Base-by-base conservation (phyloP, 2,113 vertebrate species). In the Spilogale gracilis region DNA sequence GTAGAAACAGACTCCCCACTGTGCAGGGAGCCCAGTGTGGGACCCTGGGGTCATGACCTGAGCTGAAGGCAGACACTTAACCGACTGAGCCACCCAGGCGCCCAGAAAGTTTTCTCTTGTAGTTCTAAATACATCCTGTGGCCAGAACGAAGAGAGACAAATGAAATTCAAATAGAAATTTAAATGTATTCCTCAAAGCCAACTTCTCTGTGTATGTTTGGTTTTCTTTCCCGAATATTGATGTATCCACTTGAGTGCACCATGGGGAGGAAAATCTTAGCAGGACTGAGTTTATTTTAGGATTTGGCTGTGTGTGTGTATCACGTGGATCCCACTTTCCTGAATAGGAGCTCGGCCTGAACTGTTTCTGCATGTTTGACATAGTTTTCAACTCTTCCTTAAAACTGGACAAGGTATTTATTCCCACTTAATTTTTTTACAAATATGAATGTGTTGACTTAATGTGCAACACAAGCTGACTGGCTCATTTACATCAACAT, bases 181-280 rank as follows among this genome's bases (percentile, higher is more conserved):
- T 85, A 80, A 80, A 93, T 92, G 27, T 78, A 27, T 87, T 63
- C 32, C 48, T 91, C 25, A 79, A 61, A 89, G 85, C n/a, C 38
- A 16, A 43, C 61, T 76, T 96, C 50, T 81, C 58, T 63, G 14
- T 69, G 45, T 84, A 13, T 71, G 74, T 95, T 97, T 89, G 63
- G 0, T 43, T 97, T 93, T 95, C 67, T 80, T 71, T 78, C 45
- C 81, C 96, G 90, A 96, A 94, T 94, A 86, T 76, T 93, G 76
- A 84, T 81, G 13, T 94, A 85, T 82, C 56, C 82, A 69, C 78
- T 91, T 83, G 38, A 84, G 25, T 93, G n/a, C 6, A 32, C 69
- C 63, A n/a, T 2, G 17, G 86, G 30, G 48, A 89, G 65, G 79
- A 71, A 60, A 76, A 93, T 76, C 91, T 86, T 84, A 60, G 82